Base-by-base conservation (phyloP, 92 coral and sea anemone species). In the Bergia puertoricense region DNA sequence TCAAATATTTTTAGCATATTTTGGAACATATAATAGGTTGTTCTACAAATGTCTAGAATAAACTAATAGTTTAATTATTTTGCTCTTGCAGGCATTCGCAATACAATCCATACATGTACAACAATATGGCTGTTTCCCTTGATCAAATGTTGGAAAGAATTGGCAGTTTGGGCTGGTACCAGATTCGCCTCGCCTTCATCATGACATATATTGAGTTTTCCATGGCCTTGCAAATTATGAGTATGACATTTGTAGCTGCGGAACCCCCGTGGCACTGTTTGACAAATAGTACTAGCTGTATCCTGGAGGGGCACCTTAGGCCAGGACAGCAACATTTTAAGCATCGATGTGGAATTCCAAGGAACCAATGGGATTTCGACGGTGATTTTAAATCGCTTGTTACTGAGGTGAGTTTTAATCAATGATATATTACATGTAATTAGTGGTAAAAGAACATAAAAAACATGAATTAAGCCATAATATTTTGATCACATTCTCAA, bases 211-310 rank as follows among this genome's bases (percentile, higher is more conserved):
- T 74, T 42, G 77, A 74, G 77, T 74, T 74, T 74, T 10, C 77
- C 11, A 74, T 74, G 77, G 77, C 77, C 44, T 0, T 74, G 77
- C 77, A 74, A 4, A 74, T 74, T 11, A 74, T 74, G 77, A 74
- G 43, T 41, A 74, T 74, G 77, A 74, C 77, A n/a, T 74, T 74
- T 74, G 22, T 74, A 6, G 45, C 77, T 74, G 77, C 77, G 6
- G 77, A 74, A 74, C 77, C 77, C 77, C 77, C 77, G 3, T 74
- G 77, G 77, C 77, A 74, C 77, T 74, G 77, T 39, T 16, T 74
- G 77, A 74, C 77, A 74, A 74, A 74, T 30, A 74, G 77, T 74
- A 74, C 77, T 30, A 74, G 39, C 77, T 74, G 77, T 74, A 74
- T 22, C 77, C 77, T 74, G 44, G 22, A 74, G 77, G 77, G 77